Evolutionary conservation across 2,888 invertebrate genomes (phyloP), one percentile per base, ranked within the genome.

Genomic region (Hedya salicella): DNA sequence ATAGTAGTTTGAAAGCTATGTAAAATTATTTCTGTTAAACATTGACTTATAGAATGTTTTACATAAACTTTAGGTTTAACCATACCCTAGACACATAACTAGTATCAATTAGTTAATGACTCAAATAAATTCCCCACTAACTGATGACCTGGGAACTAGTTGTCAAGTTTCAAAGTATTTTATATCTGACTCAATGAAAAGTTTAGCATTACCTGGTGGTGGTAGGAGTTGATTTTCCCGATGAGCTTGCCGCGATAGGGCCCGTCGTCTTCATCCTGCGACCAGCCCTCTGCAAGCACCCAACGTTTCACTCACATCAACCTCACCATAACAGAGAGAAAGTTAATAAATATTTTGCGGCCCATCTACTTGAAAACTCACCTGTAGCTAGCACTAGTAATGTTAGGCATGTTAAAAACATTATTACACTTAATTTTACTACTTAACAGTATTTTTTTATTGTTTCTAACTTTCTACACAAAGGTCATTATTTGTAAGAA

Each of bases 221-320:
- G 97, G 81, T 97, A 98, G 0, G 97, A 96, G 87, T 97, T 97
- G 49, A 98, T 88, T 87, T 96, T 96, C 5, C 97, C 97, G 64
- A 98, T 90, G 74, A 94, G 95, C 86, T 96, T 96, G 54, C 98
- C 98, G 68, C 93, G 93, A 80, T 97, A 97, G 4, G 95, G 95
- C 0, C 95, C 96, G 40, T 95, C 95, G 42, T 94, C 94, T 48
- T 95, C 95, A 60, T 96, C 95, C 73, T 93, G 91, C n/a, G 90
- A 83, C 52, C 72, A 78, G 69, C 86, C 85, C 62, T 82, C 91
- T 91, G 82, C 25, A 88, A 88, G 25, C 30, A 36, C 46, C 44
- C 52, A 59, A 42, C 36, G 48, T 21, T 14, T 32, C 49, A 61
- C 60, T 67, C 64, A 66, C 72, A 32, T 48, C 57, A 42, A 21